phyloP scores from a whole-genome alignment of 1,140 invertebrate species.

The Drusus annulatus region DNA sequence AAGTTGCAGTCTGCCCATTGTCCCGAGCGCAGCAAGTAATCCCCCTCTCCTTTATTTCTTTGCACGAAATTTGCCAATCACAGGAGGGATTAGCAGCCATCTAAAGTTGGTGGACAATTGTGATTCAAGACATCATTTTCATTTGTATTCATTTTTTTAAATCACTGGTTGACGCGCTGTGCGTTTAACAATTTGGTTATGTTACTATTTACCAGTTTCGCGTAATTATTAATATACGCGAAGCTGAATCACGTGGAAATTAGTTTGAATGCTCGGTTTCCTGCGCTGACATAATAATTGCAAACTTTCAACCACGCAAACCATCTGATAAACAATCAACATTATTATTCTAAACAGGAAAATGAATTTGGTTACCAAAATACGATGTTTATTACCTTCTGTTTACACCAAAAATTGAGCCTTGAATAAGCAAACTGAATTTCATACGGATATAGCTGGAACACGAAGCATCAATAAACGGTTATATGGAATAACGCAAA shows the following conservation, averaged over 20 bases:
- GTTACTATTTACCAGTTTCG: too few relatives aligned
- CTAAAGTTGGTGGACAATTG: neutral
- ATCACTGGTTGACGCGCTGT: too few relatives aligned
- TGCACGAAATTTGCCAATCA: constrained; percentile 83
- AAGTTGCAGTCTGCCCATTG: constrained; percentile 88
- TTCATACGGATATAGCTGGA: neutral
- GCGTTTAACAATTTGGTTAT: too few relatives aligned
- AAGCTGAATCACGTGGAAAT: too few relatives aligned
- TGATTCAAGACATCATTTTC: too few relatives aligned
- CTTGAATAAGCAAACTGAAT: constrained; percentile 8
- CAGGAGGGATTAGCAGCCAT: constrained; percentile 55
- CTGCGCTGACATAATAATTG: constrained; percentile 5
- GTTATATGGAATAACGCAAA: constrained; percentile 26
- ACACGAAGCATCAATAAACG: constrained; percentile 11
- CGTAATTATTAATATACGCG: too few relatives aligned
- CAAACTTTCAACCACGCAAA: neutral
- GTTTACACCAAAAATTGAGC: neutral
- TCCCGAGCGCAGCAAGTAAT: constrained; percentile 80
- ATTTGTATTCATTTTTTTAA: too few relatives aligned
- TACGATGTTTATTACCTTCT: constrained; percentile 29
- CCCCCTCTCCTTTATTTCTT: constrained; percentile 79
- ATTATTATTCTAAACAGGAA: constrained; percentile 3
- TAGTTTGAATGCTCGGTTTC: too few relatives aligned
- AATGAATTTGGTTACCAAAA: constrained; percentile 14
- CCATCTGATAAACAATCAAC: neutral